Conservation (phyloP, 23 tunicate species). For the Oikopleura dioica region DNA sequence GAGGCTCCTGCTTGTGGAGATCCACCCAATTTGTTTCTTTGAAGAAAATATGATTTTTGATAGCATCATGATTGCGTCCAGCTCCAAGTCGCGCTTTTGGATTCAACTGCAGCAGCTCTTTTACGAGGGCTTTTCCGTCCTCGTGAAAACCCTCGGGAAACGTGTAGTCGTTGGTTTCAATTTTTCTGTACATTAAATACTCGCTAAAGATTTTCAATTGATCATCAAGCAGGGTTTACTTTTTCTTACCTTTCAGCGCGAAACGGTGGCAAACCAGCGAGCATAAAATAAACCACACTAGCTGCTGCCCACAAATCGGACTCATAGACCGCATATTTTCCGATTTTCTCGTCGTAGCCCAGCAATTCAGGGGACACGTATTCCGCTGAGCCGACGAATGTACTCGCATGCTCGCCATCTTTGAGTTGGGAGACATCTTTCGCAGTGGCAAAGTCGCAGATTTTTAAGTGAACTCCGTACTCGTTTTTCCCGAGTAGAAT, state of each 20-base stretch:
- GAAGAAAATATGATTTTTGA: background rate
- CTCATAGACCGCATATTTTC: slow-evolving; percentile 44
- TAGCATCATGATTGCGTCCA: background rate
- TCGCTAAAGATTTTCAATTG: background rate
- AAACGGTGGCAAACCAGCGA: slow-evolving; percentile 55
- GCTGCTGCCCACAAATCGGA: slow-evolving; percentile 93
- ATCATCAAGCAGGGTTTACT: background rate
- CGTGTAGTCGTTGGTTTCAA: background rate
- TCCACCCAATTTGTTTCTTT: background rate
- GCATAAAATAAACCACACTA: slow-evolving; percentile 67
- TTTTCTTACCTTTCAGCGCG: slow-evolving; percentile 72
- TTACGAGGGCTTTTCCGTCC: background rate
- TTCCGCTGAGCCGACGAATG: slow-evolving; percentile 94
- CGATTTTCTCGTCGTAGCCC: slow-evolving; percentile 14
- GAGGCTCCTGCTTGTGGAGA: background rate
- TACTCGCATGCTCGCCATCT: background rate
- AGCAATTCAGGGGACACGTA: slow-evolving; percentile 84
- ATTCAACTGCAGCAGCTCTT: background rate
- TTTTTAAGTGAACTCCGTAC: background rate
- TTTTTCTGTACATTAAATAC: background rate
- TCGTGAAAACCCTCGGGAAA: background rate
- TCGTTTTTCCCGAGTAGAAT: background rate
- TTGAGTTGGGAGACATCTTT: background rate
- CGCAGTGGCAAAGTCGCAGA: slow-evolving; percentile 9
- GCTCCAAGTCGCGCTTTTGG: background rate